These are phyloP conservation scores for Thyatira batis DNA, from an alignment of 2,888 invertebrate species.

Conservation along the genomic window DNA sequence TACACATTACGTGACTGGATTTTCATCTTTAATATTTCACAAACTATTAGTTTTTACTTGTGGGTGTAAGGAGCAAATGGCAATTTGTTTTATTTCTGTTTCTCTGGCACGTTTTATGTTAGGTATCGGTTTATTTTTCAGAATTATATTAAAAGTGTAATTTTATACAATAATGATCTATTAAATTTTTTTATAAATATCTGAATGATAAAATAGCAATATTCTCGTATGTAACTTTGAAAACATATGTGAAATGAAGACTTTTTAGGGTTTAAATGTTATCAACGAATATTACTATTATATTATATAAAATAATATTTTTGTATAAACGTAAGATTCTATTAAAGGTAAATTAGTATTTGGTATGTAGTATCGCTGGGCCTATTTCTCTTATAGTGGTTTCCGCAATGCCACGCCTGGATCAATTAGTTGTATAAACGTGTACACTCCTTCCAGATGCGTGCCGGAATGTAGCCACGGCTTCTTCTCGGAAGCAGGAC, in stretches of 20 bases:
- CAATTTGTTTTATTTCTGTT: not conserved
- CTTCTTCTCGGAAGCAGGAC: conserved; percentile 87
- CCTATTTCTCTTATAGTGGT: too few relatives aligned
- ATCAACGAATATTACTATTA: too few relatives aligned
- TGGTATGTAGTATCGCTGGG: too few relatives aligned
- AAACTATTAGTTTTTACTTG: conserved; percentile 1
- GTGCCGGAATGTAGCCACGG: conserved; percentile 89
- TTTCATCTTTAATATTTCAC: not conserved
- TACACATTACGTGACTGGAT: conserved; percentile 1
- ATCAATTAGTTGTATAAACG: not conserved
- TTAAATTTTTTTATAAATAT: too few relatives aligned
- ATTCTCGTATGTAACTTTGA: not conserved
- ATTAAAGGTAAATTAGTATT: too few relatives aligned
- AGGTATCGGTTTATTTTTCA: not conserved
- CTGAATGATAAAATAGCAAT: not conserved
- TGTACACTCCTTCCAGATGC: conserved; percentile 73
- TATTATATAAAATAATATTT: too few relatives aligned
- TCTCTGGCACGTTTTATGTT: not conserved
- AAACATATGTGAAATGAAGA: too few relatives aligned
- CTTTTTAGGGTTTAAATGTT: too few relatives aligned
- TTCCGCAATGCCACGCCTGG: not conserved
- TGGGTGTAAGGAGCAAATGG: not conserved
- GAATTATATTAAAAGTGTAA: too few relatives aligned
- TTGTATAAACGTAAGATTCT: too few relatives aligned
- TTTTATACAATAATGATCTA: too few relatives aligned